Evolutionary conservation across 30 jellyfish, hydroid and myxozoan genomes (phyloP).

Genomic region (Nemopilema nomurai): DNA sequence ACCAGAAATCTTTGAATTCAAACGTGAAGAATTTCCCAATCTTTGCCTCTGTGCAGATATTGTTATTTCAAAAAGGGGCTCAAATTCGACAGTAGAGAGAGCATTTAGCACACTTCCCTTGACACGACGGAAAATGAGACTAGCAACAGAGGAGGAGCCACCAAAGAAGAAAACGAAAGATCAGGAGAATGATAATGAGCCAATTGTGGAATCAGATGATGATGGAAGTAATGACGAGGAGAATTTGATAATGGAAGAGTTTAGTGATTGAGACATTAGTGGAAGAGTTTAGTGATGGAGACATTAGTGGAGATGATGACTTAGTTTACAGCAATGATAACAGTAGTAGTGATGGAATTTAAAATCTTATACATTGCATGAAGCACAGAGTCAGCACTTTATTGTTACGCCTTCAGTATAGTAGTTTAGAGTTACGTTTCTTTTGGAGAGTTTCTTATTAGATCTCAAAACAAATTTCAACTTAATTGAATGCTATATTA

Average conservation of each 20-base stretch:
- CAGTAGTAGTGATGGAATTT: not conserved
- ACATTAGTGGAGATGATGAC: not conserved
- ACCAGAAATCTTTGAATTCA: too few relatives aligned
- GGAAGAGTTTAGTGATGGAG: not conserved
- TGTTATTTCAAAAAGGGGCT: too few relatives aligned
- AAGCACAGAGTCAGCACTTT: not conserved
- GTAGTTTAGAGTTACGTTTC: not conserved
- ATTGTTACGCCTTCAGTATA: not conserved
- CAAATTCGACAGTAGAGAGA: not conserved
- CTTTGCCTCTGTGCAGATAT: too few relatives aligned
- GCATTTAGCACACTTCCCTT: not conserved
- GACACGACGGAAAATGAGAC: not conserved
- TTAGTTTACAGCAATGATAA: not conserved
- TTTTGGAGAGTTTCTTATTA: not conserved
- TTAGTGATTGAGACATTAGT: not conserved
- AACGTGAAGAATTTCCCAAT: too few relatives aligned
- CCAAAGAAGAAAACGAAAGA: not conserved
- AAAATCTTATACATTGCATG: not conserved
- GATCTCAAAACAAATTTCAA: not conserved
- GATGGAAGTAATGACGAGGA: not conserved
- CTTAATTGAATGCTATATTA: not conserved
- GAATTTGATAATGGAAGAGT: not conserved
- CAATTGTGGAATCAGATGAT: not conserved
- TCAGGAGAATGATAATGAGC: not conserved
- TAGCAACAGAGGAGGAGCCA: not conserved